Evolutionary conservation across 23 tunicate species (phyloP).

Genomic region (Diplosoma virens): DNA sequence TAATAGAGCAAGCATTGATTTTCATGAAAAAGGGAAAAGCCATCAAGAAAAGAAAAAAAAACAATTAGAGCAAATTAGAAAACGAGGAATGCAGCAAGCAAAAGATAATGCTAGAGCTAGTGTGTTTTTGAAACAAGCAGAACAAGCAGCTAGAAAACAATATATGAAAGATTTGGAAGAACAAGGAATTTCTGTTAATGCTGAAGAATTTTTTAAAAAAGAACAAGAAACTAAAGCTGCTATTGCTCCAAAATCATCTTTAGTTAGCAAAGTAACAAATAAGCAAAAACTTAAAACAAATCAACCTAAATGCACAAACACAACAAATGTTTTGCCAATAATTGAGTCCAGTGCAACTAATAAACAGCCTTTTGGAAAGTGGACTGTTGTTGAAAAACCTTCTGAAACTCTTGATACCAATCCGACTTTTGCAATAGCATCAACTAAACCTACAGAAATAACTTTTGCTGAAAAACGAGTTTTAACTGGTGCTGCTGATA

Average conservation of each 20-base stretch:
- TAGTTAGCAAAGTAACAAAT: neutral
- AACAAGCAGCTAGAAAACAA: slow-evolving; percentile 35
- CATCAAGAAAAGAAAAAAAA: slow-evolving; percentile 83
- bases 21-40: slow-evolving; percentile 91
- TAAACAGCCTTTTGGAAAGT: slow-evolving; percentile 26
- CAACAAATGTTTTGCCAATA: neutral
- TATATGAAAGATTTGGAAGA: slow-evolving; percentile 44
- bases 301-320: neutral
- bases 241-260: neutral
- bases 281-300: neutral
- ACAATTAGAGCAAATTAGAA: slow-evolving; percentile 31
- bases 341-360: neutral
- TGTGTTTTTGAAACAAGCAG: slow-evolving; percentile 36
- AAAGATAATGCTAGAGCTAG: slow-evolving; percentile 27
- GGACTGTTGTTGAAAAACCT: slow-evolving; percentile 10
- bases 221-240: slow-evolving; percentile 18
- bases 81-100: slow-evolving; percentile 30
- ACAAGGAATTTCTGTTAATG: slow-evolving; percentile 29
- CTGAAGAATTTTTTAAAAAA: slow-evolving; percentile 7
- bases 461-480: slow-evolving; percentile 19
- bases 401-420: neutral
- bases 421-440: neutral
- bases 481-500: neutral
- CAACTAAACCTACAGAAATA: neutral
- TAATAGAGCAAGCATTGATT: slow-evolving; percentile 86